A percentile compares a stretch with the other conserved stretches of the same genome.
These are phyloP conservation scores for Sarcophilus harrisii DNA, from an alignment of 2,797 vertebrate genomes.

Conservation along the genomic window DNA sequence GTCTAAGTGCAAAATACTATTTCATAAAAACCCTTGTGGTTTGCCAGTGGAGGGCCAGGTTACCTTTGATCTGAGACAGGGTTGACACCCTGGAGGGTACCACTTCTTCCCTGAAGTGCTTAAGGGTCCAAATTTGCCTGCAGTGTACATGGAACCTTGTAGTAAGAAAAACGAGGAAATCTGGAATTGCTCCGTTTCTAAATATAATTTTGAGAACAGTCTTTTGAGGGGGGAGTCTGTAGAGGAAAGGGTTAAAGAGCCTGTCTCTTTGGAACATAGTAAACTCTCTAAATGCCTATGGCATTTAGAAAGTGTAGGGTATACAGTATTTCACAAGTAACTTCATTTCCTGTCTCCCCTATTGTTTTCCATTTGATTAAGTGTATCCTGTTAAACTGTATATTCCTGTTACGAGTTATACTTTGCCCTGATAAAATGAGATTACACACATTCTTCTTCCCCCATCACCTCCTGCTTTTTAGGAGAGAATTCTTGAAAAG, in stretches of 20 bases:
- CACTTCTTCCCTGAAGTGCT: slow-evolving; percentile 56
- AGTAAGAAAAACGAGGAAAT: slow-evolving; percentile 39
- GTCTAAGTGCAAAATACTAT: slow-evolving; percentile 72
- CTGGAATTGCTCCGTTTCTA: slow-evolving; percentile 17
- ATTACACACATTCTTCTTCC: slow-evolving; percentile 52
- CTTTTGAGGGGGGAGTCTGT: slow-evolving; percentile 13
- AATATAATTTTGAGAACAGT: background rate
- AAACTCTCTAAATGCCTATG: slow-evolving; percentile 54
- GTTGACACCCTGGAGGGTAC: slow-evolving; percentile 71
- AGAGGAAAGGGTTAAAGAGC: slow-evolving; percentile 61
- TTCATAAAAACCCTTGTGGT: slow-evolving; percentile 78
- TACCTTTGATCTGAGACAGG: slow-evolving; percentile 77
- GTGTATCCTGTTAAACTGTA: slow-evolving; percentile 89
- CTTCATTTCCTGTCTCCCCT: slow-evolving; percentile 86
- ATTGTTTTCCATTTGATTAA: slow-evolving; percentile 90
- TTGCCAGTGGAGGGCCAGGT: slow-evolving; percentile 61
- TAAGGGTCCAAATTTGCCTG: slow-evolving; percentile 45
- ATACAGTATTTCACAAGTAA: slow-evolving; percentile 86
- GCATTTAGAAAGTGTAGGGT: slow-evolving; percentile 85
- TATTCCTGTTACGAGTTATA: slow-evolving; percentile 87
- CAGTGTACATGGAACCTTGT: slow-evolving; percentile 69
- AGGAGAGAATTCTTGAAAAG: slow-evolving; percentile 56
- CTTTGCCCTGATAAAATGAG: slow-evolving; percentile 82
- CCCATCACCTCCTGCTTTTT: background rate
- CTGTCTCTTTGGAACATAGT: slow-evolving; percentile 80